phyloP scores from a whole-genome alignment of 1,140 invertebrate species.

The Lordiphosa stackelbergi region DNA sequence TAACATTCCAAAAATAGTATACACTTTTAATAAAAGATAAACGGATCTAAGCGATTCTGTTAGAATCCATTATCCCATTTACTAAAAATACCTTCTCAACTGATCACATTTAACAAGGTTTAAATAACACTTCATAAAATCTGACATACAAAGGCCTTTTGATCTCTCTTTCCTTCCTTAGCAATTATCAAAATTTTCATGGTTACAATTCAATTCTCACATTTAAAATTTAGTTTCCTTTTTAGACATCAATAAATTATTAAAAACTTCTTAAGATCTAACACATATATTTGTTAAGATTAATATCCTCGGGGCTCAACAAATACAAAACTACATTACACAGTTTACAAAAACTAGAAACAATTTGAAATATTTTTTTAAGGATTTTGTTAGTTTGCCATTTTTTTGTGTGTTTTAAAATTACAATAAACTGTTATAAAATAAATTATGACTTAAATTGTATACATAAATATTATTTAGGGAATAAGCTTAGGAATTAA shows the following conservation, averaged over 20 bases:
- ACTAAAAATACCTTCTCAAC: no score
- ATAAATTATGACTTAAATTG: slow-evolving; percentile 63
- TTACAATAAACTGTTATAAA: slow-evolving; percentile 69
- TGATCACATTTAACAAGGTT: no score
- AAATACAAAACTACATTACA: slow-evolving; percentile 54
- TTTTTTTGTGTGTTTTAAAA: slow-evolving; percentile 56
- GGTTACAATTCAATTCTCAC: no score
- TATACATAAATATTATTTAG: slow-evolving; percentile 36
- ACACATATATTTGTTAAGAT: slow-evolving; percentile 26
- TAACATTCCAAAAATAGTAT: no score
- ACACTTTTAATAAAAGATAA: no score
- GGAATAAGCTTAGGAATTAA: slow-evolving; percentile 15
- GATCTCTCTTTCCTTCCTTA: not conserved
- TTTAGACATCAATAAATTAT: slow-evolving; percentile 29
- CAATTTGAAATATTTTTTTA: slow-evolving; percentile 17
- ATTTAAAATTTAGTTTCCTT: no score
- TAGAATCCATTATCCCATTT: no score
- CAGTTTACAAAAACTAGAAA: slow-evolving; percentile 20
- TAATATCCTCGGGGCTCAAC: slow-evolving; percentile 57
- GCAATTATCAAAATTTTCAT: slow-evolving; percentile 10
- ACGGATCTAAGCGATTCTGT: no score
- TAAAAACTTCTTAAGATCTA: slow-evolving; percentile 43
- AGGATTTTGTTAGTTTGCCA: slow-evolving; percentile 24
- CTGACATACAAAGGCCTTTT: no score
- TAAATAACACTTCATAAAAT: no score